These are phyloP conservation scores for Halcyon malimbica DNA, from an alignment of 2,113 vertebrate genomes.

Conservation along the genomic window DNA sequence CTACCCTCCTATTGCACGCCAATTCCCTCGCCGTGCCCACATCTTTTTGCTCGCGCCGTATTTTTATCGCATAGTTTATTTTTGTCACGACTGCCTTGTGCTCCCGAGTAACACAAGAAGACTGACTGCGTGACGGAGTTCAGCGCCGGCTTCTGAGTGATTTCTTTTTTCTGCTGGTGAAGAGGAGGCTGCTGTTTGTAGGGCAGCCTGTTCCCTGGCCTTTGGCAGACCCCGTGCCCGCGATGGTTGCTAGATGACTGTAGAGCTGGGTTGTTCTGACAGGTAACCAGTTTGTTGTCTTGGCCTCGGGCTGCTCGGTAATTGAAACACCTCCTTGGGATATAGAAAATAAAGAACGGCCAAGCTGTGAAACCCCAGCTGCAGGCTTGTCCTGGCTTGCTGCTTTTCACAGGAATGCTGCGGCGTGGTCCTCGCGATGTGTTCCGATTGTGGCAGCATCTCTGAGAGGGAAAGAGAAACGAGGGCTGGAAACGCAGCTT, in stretches of 20 bases:
- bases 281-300: not conserved
- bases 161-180: not conserved
- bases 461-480: not conserved
- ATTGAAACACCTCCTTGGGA: not conserved
- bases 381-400: not conserved
- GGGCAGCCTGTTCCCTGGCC: not conserved
- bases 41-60: not conserved
- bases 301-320: not conserved
- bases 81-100: not conserved
- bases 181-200: not conserved
- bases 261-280: not conserved
- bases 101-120: constrained; percentile 6
- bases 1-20: not conserved
- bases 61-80: constrained; percentile 36
- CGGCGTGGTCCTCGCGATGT: not conserved
- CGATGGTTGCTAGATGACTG: rapidly evolving
- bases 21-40: not conserved
- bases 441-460: not conserved
- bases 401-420: not conserved
- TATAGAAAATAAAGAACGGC: not conserved
- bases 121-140: not conserved
- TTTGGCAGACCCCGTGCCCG: not conserved
- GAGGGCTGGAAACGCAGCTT: not conserved
- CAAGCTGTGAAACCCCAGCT: rapidly evolving
- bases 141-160: not conserved